Evolutionary conservation across 2,888 invertebrate genomes (phyloP).

Genomic region (Hypsopygia costalis): DNA sequence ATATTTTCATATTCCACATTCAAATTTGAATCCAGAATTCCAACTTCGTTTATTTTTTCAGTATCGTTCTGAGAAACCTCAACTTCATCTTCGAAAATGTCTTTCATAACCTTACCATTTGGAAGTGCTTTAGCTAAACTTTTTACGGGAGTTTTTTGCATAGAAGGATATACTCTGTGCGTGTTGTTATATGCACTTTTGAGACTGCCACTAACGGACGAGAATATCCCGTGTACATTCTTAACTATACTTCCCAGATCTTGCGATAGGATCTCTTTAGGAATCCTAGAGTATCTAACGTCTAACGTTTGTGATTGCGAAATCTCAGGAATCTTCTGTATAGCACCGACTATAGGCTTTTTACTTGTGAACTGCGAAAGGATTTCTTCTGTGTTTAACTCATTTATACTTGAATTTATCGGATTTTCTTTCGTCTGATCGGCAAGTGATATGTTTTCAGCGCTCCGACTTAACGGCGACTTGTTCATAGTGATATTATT

Average conservation of each 20-base stretch:
- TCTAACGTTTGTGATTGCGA: constrained; percentile 25
- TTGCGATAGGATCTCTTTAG: constrained; percentile 63
- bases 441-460: constrained; percentile 51
- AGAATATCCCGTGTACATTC: constrained; percentile 74
- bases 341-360: constrained; percentile 52
- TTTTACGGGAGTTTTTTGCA: constrained; percentile 39
- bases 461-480: constrained; percentile 51
- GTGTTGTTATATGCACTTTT: constrained; percentile 63
- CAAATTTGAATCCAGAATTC: constrained; percentile 13
- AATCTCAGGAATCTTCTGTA: constrained; percentile 54
- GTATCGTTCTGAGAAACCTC: constrained; percentile 14
- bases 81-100: constrained; percentile 62
- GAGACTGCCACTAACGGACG: constrained; percentile 66
- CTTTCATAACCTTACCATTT: constrained; percentile 63
- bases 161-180: constrained; percentile 32
- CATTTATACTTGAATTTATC: constrained; percentile 32
- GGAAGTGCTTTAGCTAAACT: constrained; percentile 38
- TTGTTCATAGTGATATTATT: constrained; percentile 28
- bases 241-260: constrained; percentile 70
- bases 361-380: constrained; percentile 51
- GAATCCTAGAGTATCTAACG: constrained; percentile 43
- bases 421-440: constrained; percentile 19
- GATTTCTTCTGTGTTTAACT: constrained; percentile 51
- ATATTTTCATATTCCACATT: constrained; percentile 8
- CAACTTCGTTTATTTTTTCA: constrained; percentile 14